Conservation (phyloP, 64 coral and sea anemone genomes). For the Astreopora myriophthalma region DNA sequence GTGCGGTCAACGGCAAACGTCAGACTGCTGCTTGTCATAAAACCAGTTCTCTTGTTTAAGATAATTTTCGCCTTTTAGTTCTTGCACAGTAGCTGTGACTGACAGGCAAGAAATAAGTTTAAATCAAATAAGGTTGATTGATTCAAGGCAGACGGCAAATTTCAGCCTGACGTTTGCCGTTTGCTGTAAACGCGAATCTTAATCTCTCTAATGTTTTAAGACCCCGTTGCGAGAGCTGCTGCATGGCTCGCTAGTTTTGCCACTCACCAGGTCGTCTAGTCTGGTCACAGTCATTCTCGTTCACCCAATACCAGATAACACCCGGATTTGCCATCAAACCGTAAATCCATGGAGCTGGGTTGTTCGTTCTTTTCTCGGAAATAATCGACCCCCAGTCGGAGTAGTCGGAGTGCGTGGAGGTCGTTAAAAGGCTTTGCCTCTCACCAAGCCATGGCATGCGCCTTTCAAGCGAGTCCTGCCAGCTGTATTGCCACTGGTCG, state of each 20-base stretch:
- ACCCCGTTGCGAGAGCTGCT: too few relatives aligned
- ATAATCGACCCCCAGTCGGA: slow-evolving; percentile 62
- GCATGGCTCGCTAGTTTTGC: too few relatives aligned
- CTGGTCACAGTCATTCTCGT: slow-evolving; percentile 59
- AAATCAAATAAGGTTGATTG: too few relatives aligned
- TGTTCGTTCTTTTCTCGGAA: background rate
- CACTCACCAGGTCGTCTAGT: slow-evolving; percentile 4
- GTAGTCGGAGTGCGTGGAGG: slow-evolving; percentile 18
- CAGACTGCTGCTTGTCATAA: too few relatives aligned
- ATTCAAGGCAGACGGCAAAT: too few relatives aligned
- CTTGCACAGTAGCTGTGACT: too few relatives aligned
- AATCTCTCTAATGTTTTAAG: background rate
- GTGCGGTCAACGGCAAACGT: too few relatives aligned
- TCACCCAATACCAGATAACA: slow-evolving; percentile 77
- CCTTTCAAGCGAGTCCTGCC: slow-evolving; percentile 19
- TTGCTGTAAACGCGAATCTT: background rate
- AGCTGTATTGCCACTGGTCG: slow-evolving; percentile 50
- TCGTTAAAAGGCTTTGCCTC: slow-evolving; percentile 42
- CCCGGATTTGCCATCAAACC: slow-evolving; percentile 59
- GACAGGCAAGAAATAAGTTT: too few relatives aligned
- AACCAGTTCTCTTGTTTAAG: too few relatives aligned
- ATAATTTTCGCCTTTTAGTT: too few relatives aligned
- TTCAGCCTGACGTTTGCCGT: too few relatives aligned
- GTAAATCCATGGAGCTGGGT: slow-evolving; percentile 65
- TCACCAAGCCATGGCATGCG: slow-evolving; percentile 76